Evolutionary conservation across 2,888 invertebrate species (phyloP).

Genomic region (Erpobdella octoculata): DNA sequence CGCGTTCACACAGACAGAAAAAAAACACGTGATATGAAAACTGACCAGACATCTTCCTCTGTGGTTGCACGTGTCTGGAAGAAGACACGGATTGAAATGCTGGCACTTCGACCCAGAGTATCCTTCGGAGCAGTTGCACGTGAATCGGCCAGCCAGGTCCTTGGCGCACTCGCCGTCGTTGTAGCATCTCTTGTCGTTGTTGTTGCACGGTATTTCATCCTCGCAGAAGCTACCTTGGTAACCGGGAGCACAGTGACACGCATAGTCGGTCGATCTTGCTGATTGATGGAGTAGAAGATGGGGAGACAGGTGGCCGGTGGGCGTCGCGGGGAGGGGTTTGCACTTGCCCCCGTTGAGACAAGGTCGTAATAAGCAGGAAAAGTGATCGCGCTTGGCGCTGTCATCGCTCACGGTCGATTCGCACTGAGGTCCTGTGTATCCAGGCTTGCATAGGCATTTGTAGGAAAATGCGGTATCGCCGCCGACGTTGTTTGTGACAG

Average conservation of each 20-base stretch:
- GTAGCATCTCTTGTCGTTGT: conserved; percentile 32
- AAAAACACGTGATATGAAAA: too few relatives aligned
- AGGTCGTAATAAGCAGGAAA: conserved; percentile 20
- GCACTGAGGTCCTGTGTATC: background rate
- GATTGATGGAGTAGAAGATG: background rate
- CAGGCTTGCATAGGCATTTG: conserved; percentile 9
- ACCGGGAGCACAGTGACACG: conserved; percentile 29
- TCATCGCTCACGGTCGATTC: conserved; percentile 1
- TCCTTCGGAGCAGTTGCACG: conserved; percentile 31
- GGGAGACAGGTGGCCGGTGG: too few relatives aligned
- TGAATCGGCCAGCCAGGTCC: conserved; percentile 14
- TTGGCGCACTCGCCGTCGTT: conserved; percentile 34
- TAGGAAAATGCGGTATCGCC: background rate
- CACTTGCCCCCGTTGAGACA: conserved; percentile 35
- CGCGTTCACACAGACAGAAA: too few relatives aligned
- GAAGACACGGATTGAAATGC: conserved; percentile 33
- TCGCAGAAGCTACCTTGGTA: conserved; percentile 32
- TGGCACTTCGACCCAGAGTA: conserved; percentile 35
- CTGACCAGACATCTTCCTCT: conserved; percentile 31
- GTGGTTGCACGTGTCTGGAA: conserved; percentile 29
- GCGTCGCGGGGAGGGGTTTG: conserved; percentile 8
- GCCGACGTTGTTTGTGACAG: background rate
- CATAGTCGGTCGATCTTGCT: background rate
- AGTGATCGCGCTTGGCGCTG: background rate
- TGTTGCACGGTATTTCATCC: conserved; percentile 33